Base-by-base conservation (phyloP, 2,113 vertebrate genomes). In the Puffinus mauretanicus region DNA sequence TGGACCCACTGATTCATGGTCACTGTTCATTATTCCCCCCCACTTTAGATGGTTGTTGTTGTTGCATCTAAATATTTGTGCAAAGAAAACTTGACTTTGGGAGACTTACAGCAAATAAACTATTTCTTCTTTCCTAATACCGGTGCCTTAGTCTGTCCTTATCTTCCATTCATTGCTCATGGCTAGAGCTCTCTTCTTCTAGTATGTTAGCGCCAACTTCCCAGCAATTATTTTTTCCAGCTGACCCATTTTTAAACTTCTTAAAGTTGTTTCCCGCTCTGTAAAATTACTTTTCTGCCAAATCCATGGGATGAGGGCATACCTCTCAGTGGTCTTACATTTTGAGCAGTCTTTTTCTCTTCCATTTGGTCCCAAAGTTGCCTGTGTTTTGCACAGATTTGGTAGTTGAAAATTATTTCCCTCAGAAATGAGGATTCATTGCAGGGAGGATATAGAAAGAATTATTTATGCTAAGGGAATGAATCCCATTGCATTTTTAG, bases 401-500 rank as follows among this genome's bases (percentile, higher is more conserved):
- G 29, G 64, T 94, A 42, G 67, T 36, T 91, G 82, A 77, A 94
- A 97, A 95, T 94, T 85, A 91, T 42, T 93, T 95, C 84, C 2
- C 4, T 97, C 55, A 82, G 84, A 95, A 93, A 94, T 72, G 70
- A 91, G 55, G 69, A 87, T 95, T 97, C 93, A 93, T 95, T 95
- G 94, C 77, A 90, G 70, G 82, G 46, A 96, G 70, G 93, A 77
- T 97, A 88, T 90, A 97, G 95, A 97, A 97, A 90, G 97, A 97
- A 96, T 97, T 96, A 95, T 96, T 97, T 95, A 97, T 97, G 96
- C 89, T 95, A 38, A 97, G 95, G 91, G 95, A 97, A 85, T 67
- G 86, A 96, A 88, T 94, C 93, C 92, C 70, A 58, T 61, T 91
- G 93, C 92, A 94, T 93, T 96, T 96, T 93, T 89, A 96, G 88